Evolutionary conservation across 2,797 vertebrate genomes (phyloP), one percentile per base, ranked within the genome.

Genomic region (Heteromormyrus szaboi): DNA sequence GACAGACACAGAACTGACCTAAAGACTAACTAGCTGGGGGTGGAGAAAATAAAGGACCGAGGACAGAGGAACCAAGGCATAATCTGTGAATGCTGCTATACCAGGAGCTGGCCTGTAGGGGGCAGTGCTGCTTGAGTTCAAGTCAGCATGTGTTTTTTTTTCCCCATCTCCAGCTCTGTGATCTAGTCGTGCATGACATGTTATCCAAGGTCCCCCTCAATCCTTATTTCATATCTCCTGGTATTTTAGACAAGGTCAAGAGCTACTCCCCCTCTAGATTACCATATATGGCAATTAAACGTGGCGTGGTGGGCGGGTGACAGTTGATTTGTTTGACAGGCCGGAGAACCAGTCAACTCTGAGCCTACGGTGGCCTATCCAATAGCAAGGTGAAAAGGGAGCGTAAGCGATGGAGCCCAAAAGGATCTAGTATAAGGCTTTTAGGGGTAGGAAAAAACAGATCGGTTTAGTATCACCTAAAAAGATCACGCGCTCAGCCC

Each of bases 231-330:
- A 84, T 33, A 62, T 90, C 90, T 92, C 92, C 91, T 91, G 93
- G 93, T 54, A 56, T 33, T 89, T 91, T 87, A 91, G 92, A 92
- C 93, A 95, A 95, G 95, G 95, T 95, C 94, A 95, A 94, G 92
- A 93, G 92, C 91, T 91, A 76, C 90, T 33, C 65, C 89, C 90
- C 92, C 92, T 88, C 53, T 79, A 62, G 25, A 83, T 19, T 85
- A 79, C 86, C 59, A 88, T 93, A 91, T 93, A 93, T 93, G 87
- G 91, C 92, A 94, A 95, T 95, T 95, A 95, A 92, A 89, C 89
- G 44, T 89, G 88, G 92, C 93, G 92, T 93, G 92, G 92, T 89
- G 90, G 90, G 94, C 91, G 92, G 91, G 91, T 87, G 89, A 90
- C 81, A 90, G 90, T 92, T 93, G 91, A 94, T 94, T 95, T 94